Evolutionary conservation across 1,140 invertebrate genomes (phyloP), one percentile per base, ranked within the genome.

Genomic region (Drosophila malerkotliana): DNA sequence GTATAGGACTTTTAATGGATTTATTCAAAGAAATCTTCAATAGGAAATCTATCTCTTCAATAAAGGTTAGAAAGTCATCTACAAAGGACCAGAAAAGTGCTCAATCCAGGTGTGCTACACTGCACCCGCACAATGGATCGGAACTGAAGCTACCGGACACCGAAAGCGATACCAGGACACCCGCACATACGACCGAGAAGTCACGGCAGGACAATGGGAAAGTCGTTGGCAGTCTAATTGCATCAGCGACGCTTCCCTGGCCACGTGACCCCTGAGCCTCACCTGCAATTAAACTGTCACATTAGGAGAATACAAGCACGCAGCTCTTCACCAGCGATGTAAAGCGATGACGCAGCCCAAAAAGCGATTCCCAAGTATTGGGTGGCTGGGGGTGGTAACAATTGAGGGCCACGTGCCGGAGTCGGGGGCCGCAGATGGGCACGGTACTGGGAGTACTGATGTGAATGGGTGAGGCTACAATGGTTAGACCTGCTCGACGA

Each of bases 211-310:
- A 87, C 82, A 87, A 87, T 82, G 75, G 67, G 39, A 79, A 88
- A 87, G 83, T 87, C 83, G 75, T 83, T 79, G 79, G 48, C 76
- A 56, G 75, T 88, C 76, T 87, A 87, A 87, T 87, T 87, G 83
- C 79, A 85, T 85, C 82, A 85, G 51, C 74, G 73, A 26, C 67
- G 73, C 68, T 77, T 73, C 55, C 72, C 58, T 69, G 47, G 76
- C 49, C 87, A 90, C 87, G 88, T 88, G 87, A 44, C 73, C 54
- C 54, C 21, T 66, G 69, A 45, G 63, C 87, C 83, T 90, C 88
- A 90, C 88, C 88, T 90, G 88, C 88, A 90, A 90, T 90, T 90
- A 90, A 90, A 81, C 61, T 90, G 88, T 90, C 88, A 90, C 84
- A 89, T 90, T 89, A 85, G 74, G 58, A 58, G 66, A 58, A 81